Percentiles rank a stretch among this genome's conserved stretches.
Conservation (phyloP, 2,113 vertebrate genomes). For the Lates calcarifer region DNA sequence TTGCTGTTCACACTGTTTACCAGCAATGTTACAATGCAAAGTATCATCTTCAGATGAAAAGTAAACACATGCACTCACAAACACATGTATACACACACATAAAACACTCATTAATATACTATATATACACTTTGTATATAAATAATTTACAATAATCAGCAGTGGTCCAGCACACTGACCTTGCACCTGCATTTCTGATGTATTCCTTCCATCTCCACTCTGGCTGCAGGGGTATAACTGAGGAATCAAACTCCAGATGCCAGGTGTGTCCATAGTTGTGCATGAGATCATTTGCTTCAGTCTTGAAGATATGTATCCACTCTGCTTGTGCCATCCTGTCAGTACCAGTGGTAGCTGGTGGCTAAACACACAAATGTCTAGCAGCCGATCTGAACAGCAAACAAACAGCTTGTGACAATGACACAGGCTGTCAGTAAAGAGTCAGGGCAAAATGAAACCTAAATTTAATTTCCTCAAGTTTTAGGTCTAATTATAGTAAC, state of each 20-base stretch:
- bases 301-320: conserved; percentile 63
- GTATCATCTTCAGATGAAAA: too few species aligned
- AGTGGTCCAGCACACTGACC: conserved; percentile 55
- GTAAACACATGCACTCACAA: too few species aligned
- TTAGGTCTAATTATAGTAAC: neutral
- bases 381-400: conserved; percentile 37
- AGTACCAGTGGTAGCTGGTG: neutral
- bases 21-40: too few species aligned
- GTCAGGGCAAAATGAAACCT: conserved; percentile 36
- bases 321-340: conserved; percentile 46
- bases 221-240: neutral
- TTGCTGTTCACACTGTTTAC: too few species aligned
- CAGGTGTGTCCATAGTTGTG: conserved; percentile 55
- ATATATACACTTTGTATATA: too few species aligned
- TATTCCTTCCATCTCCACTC: conserved; percentile 52
- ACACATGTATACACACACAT: too few species aligned
- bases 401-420: conserved; percentile 2
- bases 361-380: neutral
- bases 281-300: conserved; percentile 5
- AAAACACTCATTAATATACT: too few species aligned
- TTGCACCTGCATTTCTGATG: conserved; percentile 68
- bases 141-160: too few species aligned
- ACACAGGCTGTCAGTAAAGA: neutral
- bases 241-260: conserved; percentile 70
- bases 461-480: conserved; percentile 21